Evolutionary conservation across 2,888 invertebrate species (phyloP), one percentile per base, ranked within the genome.

Genomic region (Eucera pruinosa): DNA sequence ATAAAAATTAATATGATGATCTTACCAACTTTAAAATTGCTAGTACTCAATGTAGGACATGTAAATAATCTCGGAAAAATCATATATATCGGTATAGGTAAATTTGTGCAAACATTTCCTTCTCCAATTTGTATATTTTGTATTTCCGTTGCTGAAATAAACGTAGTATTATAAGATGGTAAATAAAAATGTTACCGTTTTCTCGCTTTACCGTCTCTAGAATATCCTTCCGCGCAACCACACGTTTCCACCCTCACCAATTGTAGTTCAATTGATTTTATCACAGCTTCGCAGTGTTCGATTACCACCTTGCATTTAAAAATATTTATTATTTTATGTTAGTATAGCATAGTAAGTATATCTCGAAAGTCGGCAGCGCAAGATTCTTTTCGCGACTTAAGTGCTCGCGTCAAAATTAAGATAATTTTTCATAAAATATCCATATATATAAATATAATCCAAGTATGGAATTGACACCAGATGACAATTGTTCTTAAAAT

Each of bases 81-180:
- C 98, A 99, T 98, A 93, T 97, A 95, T 90, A 99, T 97, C 36
- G 98, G 98, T 89, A 99, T 95, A 82, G 96, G 94, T 55, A 98
- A 93, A 80, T 96, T 95, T 73, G 96, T 95, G 62, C 95, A 94
- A 64, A 98, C 95, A 93, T 98, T 97, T 36, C 99, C 99, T 90
- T 97, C 98, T 0, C 97, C 98, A 78, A 99, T 96, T 94, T 99
- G 99, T 90, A 99, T 98, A 91, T 98, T 99, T 94, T 99, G 99
- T 86, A 99, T 97, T 94, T 99, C 99, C 9, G 98, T 99, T 20
- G 98, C 98, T 97, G 25, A 68, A 62, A 74, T 23, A 52, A 36
- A 48, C 2, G 23, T 36, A 73, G 27, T 20, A 45, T 33, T 41
- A n/a, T 23, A 65, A 61, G 4, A 55, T 23, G 2, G 48, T n/a